Percentiles rank a stretch among this genome's conserved stretches.
These are phyloP conservation scores for Cheilosia impressa DNA, from an alignment of 2,888 invertebrate species.

Conservation along the genomic window DNA sequence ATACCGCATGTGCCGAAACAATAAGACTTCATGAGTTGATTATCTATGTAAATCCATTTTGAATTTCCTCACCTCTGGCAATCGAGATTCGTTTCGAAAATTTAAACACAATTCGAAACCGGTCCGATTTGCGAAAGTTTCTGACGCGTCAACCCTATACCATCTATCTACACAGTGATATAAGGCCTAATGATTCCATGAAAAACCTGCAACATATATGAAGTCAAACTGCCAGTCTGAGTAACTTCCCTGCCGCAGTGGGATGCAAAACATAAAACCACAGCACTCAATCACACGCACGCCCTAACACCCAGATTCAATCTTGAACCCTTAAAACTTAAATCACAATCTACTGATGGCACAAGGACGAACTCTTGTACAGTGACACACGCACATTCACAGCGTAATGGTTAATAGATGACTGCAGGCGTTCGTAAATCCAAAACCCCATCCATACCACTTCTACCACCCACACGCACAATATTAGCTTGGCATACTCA, in stretches of 20 bases:
- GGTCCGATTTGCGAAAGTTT: slow-evolving; percentile 15
- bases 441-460: slow-evolving; percentile 16
- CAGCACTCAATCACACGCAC: slow-evolving; percentile 15
- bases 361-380: slow-evolving; percentile 12
- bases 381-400: slow-evolving; percentile 9
- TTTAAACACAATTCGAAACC: slow-evolving; percentile 15
- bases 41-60: slow-evolving; percentile 23
- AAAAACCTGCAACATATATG: slow-evolving; percentile 42
- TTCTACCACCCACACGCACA: neutral
- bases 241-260: neutral
- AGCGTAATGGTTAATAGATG: slow-evolving; percentile 58
- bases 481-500: neutral
- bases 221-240: slow-evolving; percentile 44
- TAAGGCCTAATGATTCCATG: slow-evolving; percentile 1
- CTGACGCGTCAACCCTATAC: neutral
- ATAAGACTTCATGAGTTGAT: slow-evolving; percentile 34
- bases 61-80: no score
- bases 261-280: slow-evolving; percentile 10
- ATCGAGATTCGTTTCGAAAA: slow-evolving; percentile 34
- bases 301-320: slow-evolving; percentile 17
- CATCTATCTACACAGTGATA: neutral
- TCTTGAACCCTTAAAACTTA: slow-evolving; percentile 46
- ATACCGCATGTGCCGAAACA: slow-evolving; percentile 18
- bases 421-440: slow-evolving; percentile 58
- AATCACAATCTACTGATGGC: slow-evolving; percentile 37